Conservation (phyloP, 2,888 invertebrate species). For the Cabera pusaria region DNA sequence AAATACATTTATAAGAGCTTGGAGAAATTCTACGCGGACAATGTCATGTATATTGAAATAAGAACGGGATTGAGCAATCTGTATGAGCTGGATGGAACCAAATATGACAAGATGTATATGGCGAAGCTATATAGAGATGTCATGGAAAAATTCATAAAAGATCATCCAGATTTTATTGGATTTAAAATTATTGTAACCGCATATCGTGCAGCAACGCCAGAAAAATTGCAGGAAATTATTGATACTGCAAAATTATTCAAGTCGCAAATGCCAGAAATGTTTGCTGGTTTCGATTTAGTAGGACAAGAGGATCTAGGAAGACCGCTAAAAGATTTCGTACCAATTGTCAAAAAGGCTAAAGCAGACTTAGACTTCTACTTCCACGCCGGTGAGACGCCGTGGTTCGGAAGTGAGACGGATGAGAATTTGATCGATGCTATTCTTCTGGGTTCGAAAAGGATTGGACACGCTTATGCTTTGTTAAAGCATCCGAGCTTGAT, state of each 20-base stretch:
- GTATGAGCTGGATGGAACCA: constrained; percentile 85
- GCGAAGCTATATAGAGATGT: constrained; percentile 81
- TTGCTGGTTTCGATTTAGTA: constrained; percentile 92
- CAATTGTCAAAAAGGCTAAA: constrained; percentile 76
- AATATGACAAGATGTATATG: constrained; percentile 76
- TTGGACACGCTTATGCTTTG: constrained; percentile 91
- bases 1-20: constrained; percentile 85
- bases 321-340: constrained; percentile 84
- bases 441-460: constrained; percentile 87
- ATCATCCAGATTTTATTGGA: constrained; percentile 86
- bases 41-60: constrained; percentile 88
- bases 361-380: constrained; percentile 86
- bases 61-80: constrained; percentile 82
- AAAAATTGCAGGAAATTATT: constrained; percentile 68
- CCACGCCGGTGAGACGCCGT: constrained; percentile 92
- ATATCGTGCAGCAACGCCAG: constrained; percentile 44
- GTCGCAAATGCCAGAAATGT: constrained; percentile 83
- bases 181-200: constrained; percentile 85
- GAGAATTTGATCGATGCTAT: constrained; percentile 91
- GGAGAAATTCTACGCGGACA: constrained; percentile 86
- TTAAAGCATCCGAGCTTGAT: constrained; percentile 88
- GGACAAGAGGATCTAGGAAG: constrained; percentile 90
- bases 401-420: constrained; percentile 86
- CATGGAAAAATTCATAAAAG: constrained; percentile 79
- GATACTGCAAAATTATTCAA: constrained; percentile 57